These are phyloP conservation scores for Pelagia noctiluca DNA, from an alignment of 30 jellyfish, hydroid and myxozoan species.

Conservation along the genomic window DNA sequence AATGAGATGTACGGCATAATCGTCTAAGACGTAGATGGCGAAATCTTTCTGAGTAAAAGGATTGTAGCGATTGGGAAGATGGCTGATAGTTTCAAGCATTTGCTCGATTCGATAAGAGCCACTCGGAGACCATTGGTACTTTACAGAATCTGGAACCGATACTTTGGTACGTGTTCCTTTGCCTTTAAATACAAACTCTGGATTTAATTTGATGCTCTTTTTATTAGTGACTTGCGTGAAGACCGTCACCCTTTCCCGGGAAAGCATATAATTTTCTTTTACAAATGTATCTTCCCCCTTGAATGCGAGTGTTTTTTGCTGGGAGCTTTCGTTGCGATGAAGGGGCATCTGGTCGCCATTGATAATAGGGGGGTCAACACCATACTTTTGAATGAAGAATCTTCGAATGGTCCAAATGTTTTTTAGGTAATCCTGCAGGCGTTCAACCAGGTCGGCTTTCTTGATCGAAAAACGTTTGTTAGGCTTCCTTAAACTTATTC, in stretches of 20 bases:
- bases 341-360: conserved; percentile 81
- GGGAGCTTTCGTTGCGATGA: conserved; percentile 73
- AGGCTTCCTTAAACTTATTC: conserved; percentile 74
- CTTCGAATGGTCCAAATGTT: conserved; percentile 70
- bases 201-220: conserved; percentile 10
- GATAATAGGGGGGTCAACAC: conserved; percentile 84
- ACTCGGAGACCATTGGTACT: conserved; percentile 70
- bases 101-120: conserved; percentile 76
- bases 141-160: conserved; percentile 21
- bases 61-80: conserved; percentile 63
- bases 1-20: conserved; percentile 71
- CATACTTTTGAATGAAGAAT: conserved; percentile 52
- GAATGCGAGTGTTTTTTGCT: conserved; percentile 49
- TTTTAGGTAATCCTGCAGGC: conserved; percentile 57
- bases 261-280: conserved; percentile 58
- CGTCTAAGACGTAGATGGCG: conserved; percentile 66
- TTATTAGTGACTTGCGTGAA: conserved; percentile 42
- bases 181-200: conserved; percentile 73
- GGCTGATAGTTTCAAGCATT: conserved; percentile 52
- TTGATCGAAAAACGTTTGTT: conserved; percentile 71
- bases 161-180: conserved; percentile 50
- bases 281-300: conserved; percentile 55
- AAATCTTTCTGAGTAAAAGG: conserved; percentile 54
- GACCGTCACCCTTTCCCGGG: conserved; percentile 71
- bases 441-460: conserved; percentile 56